Evolutionary conservation across 1,140 invertebrate genomes (phyloP), one percentile per base, ranked within the genome.

Genomic region (Heliothis subflexa): DNA sequence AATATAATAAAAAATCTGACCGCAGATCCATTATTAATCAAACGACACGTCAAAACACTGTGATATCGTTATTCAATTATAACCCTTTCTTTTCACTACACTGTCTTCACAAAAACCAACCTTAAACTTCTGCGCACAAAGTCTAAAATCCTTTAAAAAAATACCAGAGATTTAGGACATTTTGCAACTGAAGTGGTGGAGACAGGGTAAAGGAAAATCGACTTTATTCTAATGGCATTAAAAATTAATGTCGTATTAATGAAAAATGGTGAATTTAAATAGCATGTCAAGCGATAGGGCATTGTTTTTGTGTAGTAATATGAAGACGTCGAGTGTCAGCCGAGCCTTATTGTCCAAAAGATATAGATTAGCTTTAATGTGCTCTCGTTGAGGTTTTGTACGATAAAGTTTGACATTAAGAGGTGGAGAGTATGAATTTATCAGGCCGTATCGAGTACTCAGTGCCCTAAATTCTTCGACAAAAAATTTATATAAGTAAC

Each of bases 51-150:
- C 92, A 93, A 87, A 93, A 93, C 91, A 93, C 90, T 88, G 88
- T 89, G 89, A 93, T 92, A 92, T 91, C 87, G 86, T 89, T 88
- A 89, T 89, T 91, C 88, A 89, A 89, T 92, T 91, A 93, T 91
- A 93, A 92, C 91, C 89, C 89, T 88, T 93, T 91, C 33, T 12
- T 81, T 73, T 66, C 16, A 25, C 11, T 14, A n/a, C 2, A 1
- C 28, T 14, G 9, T 9, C 3, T 3, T 3, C 16, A 2, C 9
- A 59, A 79, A 71, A 62, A 0, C n/a, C 25, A 55, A 54, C 18
- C 12, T 64, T 71, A 45, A 5, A 1, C 2, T 18, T 1, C 21
- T n/a, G n/a, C 14, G 3, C 25, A 16, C 50, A 57, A 16, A 7
- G 45, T 59, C 54, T 7, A 25, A 47, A 57, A 55, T 79, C 9